A percentile compares a stretch with the other conserved stretches of the same genome.
These are phyloP conservation scores for Gymnoscelis rufifasciata DNA, from an alignment of 2,888 invertebrate species.

Conservation along the genomic window DNA sequence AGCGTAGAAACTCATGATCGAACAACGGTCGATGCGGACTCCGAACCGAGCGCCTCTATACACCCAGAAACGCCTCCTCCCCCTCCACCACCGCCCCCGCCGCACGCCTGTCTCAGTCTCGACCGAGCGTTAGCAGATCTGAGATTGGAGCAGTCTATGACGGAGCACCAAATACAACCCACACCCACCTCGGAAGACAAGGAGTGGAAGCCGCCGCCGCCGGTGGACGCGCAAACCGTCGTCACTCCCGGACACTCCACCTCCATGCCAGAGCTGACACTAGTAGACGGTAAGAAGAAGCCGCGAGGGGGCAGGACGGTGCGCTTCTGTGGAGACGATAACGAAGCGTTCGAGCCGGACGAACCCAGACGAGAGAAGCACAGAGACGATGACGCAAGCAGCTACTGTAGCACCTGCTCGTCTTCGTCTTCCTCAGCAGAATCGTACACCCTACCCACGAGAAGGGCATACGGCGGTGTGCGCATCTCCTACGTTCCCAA, in stretches of 20 bases:
- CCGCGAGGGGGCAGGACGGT: constrained; percentile 65
- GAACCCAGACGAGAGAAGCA: constrained; percentile 55
- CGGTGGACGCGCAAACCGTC: constrained; percentile 69
- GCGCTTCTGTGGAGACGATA: constrained; percentile 70
- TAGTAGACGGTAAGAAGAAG: constrained; percentile 69
- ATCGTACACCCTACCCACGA: constrained; percentile 90
- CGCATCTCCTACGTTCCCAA: constrained; percentile 96
- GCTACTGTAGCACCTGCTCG: constrained; percentile 93
- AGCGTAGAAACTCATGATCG: constrained; percentile 16
- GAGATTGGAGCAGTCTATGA: constrained; percentile 83
- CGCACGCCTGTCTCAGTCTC: constrained; percentile 66
- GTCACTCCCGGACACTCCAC: constrained; percentile 77
- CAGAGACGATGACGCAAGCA: constrained; percentile 83
- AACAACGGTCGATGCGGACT: constrained; percentile 82
- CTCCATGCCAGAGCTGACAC: constrained; percentile 69
- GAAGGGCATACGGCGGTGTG: constrained; percentile 91
- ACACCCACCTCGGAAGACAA: constrained; percentile 56
- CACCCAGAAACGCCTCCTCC: constrained; percentile 78
- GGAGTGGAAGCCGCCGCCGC: constrained; percentile 74
- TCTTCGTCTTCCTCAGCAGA: constrained; percentile 93
- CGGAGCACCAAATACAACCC: constrained; percentile 84
- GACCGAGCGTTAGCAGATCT: constrained; percentile 69
- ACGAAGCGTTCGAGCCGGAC: constrained; percentile 69
- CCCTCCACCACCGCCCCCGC: constrained; percentile 66
- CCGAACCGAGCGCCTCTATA: constrained; percentile 78